Percentiles rank a stretch among this genome's conserved stretches.
Conservation (phyloP, 1,140 invertebrate genomes). For the Drosophila novamexicana region DNA sequence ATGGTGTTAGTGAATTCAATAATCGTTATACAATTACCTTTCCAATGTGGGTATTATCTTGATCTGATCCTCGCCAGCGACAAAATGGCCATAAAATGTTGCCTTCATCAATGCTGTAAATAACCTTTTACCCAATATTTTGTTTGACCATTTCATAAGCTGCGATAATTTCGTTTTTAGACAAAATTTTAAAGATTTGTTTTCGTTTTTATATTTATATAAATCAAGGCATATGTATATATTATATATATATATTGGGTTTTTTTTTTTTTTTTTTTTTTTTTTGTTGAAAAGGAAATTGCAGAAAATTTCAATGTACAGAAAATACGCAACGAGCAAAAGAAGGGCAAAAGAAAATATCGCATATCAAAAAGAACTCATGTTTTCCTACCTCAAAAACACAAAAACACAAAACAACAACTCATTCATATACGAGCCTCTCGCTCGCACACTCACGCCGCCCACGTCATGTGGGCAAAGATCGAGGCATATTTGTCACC, state of each 20-base stretch:
- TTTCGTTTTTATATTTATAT: constrained; percentile 17
- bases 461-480: constrained; percentile 2
- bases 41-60: constrained; percentile 83
- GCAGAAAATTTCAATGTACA: not conserved
- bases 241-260: constrained; percentile 9
- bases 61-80: constrained; percentile 90
- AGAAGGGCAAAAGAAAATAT: constrained; percentile 6
- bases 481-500: constrained; percentile 5
- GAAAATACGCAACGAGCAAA: not conserved
- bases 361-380: constrained; percentile 7
- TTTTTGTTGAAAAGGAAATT: not conserved
- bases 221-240: not conserved
- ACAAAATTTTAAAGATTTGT: constrained; percentile 23
- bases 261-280: not conserved
- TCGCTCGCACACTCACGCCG: not conserved
- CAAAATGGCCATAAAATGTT: constrained; percentile 98
- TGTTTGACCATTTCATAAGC: constrained; percentile 92
- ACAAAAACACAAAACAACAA: not conserved
- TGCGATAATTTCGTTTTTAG: constrained; percentile 84
- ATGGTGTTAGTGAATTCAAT: constrained; percentile 64
- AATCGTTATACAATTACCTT: constrained; percentile 77
- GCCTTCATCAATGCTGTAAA: constrained; percentile 92
- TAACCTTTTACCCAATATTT: constrained; percentile 90
- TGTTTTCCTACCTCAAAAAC: constrained; percentile 1
- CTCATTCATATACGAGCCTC: not conserved